A percentile compares a stretch with the other conserved stretches of the same genome.
phyloP scores from a whole-genome alignment of 2,113 vertebrate species.

The Cynocephalus volans region DNA sequence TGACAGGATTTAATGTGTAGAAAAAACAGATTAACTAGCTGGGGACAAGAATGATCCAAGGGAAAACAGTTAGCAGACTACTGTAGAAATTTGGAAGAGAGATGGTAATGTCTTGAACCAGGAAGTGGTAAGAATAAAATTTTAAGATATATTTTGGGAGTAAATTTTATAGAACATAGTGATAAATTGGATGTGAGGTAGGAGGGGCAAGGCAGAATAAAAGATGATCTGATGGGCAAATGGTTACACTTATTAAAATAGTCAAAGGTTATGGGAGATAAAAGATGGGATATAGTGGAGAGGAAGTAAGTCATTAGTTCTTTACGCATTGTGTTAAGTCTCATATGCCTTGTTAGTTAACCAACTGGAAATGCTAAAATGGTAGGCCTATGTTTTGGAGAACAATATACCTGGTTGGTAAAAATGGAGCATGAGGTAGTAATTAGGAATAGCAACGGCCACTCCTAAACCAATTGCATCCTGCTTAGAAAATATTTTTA shows the following conservation, averaged over 20 bases:
- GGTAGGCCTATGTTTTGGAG: neutral
- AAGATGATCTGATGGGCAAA: neutral
- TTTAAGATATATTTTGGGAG: neutral
- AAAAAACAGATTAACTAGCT: neutral
- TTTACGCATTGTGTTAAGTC: neutral
- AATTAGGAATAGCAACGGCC: neutral
- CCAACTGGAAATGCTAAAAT: neutral
- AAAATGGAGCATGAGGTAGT: slow-evolving; percentile 14
- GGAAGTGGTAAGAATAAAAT: neutral
- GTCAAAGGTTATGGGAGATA: neutral
- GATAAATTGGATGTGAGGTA: neutral
- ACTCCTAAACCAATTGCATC: neutral
- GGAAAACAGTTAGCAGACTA: neutral
- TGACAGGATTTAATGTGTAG: neutral
- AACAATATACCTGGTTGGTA: neutral
- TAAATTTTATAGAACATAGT: neutral
- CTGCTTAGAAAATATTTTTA: slow-evolving; percentile 54
- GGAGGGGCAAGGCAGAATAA: neutral
- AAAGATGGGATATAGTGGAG: neutral
- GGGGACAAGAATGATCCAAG: neutral
- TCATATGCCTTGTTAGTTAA: neutral
- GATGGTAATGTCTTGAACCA: neutral
- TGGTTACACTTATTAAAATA: neutral
- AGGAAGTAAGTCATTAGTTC: neutral
- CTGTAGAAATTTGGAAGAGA: neutral